These are phyloP conservation scores for Diplazon laetatorius DNA, from an alignment of 2,888 invertebrate species.

Conservation along the genomic window DNA sequence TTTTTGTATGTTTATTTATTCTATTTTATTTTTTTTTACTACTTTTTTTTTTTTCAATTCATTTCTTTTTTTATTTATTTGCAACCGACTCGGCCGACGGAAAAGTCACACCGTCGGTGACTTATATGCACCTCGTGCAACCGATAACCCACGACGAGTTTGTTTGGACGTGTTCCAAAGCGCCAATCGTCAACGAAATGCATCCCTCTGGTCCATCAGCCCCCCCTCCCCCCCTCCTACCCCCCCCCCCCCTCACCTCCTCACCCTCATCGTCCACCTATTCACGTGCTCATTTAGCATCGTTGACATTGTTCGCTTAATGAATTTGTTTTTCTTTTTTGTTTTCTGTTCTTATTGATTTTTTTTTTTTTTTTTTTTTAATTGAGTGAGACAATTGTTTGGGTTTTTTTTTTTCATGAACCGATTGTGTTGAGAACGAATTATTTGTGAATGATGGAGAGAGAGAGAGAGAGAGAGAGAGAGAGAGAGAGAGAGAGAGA, in stretches of 20 bases:
- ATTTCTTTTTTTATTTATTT: slow-evolving; percentile 1
- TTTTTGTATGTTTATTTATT: no score
- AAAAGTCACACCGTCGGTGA: neutral
- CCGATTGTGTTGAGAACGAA: no score
- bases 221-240: slow-evolving; percentile 43
- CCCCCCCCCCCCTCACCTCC: neutral
- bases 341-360: no score
- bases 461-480: no score
- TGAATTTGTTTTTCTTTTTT: slow-evolving; percentile 15
- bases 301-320: neutral
- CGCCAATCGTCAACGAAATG: slow-evolving; percentile 45
- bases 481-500: no score
- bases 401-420: no score
- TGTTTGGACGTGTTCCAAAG: slow-evolving; percentile 59
- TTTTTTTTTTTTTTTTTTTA: no score
- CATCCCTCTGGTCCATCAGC: no score
- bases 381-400: no score
- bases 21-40: no score
- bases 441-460: no score
- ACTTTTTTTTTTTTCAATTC: no score
- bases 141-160: slow-evolving; percentile 62
- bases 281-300: slow-evolving; percentile 40
- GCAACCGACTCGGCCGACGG: slow-evolving; percentile 7
- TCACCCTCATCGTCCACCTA: slow-evolving; percentile 1
- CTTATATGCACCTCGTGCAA: slow-evolving; percentile 7